A percentile compares a stretch with the other conserved stretches of the same genome.
Evolutionary conservation across 2,113 vertebrate genomes (phyloP).

Genomic region (Pungitius pungitius): DNA sequence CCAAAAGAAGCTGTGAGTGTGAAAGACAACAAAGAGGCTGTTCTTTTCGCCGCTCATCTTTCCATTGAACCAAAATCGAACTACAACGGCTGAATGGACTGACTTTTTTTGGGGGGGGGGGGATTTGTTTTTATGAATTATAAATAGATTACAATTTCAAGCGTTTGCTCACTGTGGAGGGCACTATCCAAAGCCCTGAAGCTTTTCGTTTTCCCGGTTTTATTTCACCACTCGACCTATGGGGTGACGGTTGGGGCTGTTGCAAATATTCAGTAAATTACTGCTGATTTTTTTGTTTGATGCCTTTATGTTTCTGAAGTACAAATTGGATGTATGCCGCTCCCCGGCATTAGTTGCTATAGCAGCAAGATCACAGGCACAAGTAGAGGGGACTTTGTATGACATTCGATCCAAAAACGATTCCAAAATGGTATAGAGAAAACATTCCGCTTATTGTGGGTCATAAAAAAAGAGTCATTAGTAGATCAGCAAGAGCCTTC

Average conservation of each 20-base stretch:
- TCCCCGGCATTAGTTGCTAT: conserved; percentile 45
- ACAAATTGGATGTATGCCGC: conserved; percentile 29
- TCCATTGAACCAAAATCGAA: conserved; percentile 2
- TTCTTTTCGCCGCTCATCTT: conserved; percentile 8
- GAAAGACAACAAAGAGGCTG: conserved; percentile 10
- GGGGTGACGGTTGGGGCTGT: not conserved
- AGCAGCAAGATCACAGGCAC: conserved; percentile 39
- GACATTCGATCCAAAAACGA: not conserved
- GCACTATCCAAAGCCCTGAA: not conserved
- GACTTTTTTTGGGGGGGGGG: not conserved
- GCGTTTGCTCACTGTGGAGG: not conserved
- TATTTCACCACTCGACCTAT: not conserved
- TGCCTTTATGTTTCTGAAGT: conserved; percentile 38
- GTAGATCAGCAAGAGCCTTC: no score
- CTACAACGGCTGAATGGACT: not conserved
- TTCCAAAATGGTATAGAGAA: not conserved
- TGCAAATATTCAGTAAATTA: conserved; percentile 31
- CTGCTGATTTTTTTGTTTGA: conserved; percentile 25
- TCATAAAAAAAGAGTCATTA: not conserved
- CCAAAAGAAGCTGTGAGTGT: conserved; percentile 34
- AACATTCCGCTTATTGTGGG: not conserved
- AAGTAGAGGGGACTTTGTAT: conserved; percentile 14
- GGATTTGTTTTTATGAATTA: not conserved
- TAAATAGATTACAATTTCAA: not conserved
- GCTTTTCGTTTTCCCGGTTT: not conserved